Base-by-base conservation (phyloP, 2,797 vertebrate genomes). In the Anguilla anguilla region DNA sequence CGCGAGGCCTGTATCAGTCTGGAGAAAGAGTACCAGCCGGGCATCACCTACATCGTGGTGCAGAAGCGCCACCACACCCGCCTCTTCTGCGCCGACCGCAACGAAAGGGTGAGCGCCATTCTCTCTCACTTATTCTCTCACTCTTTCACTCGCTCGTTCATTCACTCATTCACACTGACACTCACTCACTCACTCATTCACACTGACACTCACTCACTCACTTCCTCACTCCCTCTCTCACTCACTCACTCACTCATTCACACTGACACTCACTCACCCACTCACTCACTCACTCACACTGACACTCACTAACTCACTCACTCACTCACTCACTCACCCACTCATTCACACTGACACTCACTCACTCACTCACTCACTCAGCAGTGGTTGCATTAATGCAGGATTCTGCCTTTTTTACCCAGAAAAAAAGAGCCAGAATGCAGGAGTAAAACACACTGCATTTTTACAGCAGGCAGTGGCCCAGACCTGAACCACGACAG, bases 11-110 rank as follows among this genome's bases (percentile, higher is more conserved):
- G 98, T 90, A 99, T 99, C 94, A 98, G 97, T 93, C 94, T 99
- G 95, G 98, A 99, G 95, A 99, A 99, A 90, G 98, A 99, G 93
- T 99, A 99, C 94, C 98, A 99, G 95, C 98, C 98, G 28, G 98
- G 98, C 93, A 99, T 99, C 95, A 99, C 98, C 25, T 99, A 99
- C 92, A 99, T 99, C 22, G 98, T 99, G 90, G 98, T 99, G 92
- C 98, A 99, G 95, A 99, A 99, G 93, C 96, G 98, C 90, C 98
- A 99, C 95, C 98, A 99, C 49, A 99, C 98, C 0, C 97, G 98
- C 84, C 93, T 99, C 90, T 99, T 99, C 96, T 99, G 98, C 92
- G 98, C 98, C 49, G 98, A 99, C 94, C 97, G 98, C 93, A 98
- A 98, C 1, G 98, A 99, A 95, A 97, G 98, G 97, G 98, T 99